phyloP scores from a whole-genome alignment of 2,888 invertebrate species.

The Lottia scabra region DNA sequence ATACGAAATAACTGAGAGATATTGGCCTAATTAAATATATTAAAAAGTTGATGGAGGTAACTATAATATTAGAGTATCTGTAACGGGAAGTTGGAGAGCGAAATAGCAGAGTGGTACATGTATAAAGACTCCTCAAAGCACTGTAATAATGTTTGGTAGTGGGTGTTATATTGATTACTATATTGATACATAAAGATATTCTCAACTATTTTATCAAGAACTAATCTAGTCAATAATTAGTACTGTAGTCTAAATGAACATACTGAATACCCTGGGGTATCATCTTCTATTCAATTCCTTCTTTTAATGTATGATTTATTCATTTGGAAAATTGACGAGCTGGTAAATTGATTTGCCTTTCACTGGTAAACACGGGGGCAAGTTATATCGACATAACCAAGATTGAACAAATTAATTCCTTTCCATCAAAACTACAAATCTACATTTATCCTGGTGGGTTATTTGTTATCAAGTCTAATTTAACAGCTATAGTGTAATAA shows the following conservation, averaged over 20 bases:
- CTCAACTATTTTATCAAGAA: neutral
- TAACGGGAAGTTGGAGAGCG: too few relatives aligned
- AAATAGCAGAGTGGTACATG: too few relatives aligned
- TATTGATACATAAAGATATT: too few relatives aligned
- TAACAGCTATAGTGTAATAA: neutral
- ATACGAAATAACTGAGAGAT: too few relatives aligned
- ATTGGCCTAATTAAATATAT: too few relatives aligned
- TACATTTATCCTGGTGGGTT: constrained; percentile 1
- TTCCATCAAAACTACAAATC: constrained; percentile 3
- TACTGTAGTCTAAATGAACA: neutral
- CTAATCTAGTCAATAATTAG: neutral
- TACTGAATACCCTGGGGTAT: neutral
- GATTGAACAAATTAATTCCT: constrained; percentile 2
- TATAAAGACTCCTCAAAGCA: too few relatives aligned
- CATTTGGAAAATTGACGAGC: constrained; percentile 6
- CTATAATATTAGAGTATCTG: too few relatives aligned
- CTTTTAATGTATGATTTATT: neutral
- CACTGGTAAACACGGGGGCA: neutral
- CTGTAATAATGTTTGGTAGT: too few relatives aligned
- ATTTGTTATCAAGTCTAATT: neutral
- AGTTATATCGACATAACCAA: neutral
- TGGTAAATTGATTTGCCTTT: constrained; percentile 5
- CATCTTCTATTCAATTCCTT: neutral
- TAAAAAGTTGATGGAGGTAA: too few relatives aligned
- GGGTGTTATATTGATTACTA: too few relatives aligned